Evolutionary conservation across 2,888 invertebrate genomes (phyloP), one percentile per base, ranked within the genome.

Genomic region (Bedellia somnulentella): DNA sequence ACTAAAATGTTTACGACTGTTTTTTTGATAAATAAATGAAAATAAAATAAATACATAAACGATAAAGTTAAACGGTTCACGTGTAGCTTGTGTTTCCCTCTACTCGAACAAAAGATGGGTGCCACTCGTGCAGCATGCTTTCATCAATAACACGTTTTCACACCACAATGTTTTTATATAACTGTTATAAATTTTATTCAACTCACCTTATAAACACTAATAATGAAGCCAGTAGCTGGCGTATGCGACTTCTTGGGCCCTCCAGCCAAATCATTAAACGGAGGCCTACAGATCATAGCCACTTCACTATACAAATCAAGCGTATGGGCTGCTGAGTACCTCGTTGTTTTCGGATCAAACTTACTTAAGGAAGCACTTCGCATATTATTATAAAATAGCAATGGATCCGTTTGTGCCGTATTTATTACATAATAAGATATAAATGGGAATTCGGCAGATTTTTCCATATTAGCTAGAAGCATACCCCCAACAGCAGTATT

Each of bases 351-450:
- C 12, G 93, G 93, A 56, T 93, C 92, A 57, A 93, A 92, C 66
- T 90, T 91, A 44, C 83, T 84, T 57, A 93, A 63, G 36, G 91
- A 89, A 48, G 89, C 86, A 57, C 87, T 82, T 52, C 92, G 82
- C 57, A 93, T 83, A 50, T 87, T 88, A 52, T 88, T 86, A 64
- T 92, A 91, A 67, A 93, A 92, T 42, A 87, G 83, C 45, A 87
- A 78, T 31, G 91, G 91, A 63, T 93, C 92, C 29, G 88, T 87
- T 67, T 88, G 89, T 38, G 85, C 82, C 33, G 90, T 91, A 58
- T 93, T 93, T 66, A 93, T 87, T 49, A 93, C 83, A 67, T 92
- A 93, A 58, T 92, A 91, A 9, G 91, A 83, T 76, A 93, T 93
- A 70, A 93, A 92, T 9, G 93, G 93, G 52, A 93, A 93, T 52